Evolutionary conservation across 2,888 invertebrate genomes (phyloP).

Genomic region (Sepioteuthis lessoniana): DNA sequence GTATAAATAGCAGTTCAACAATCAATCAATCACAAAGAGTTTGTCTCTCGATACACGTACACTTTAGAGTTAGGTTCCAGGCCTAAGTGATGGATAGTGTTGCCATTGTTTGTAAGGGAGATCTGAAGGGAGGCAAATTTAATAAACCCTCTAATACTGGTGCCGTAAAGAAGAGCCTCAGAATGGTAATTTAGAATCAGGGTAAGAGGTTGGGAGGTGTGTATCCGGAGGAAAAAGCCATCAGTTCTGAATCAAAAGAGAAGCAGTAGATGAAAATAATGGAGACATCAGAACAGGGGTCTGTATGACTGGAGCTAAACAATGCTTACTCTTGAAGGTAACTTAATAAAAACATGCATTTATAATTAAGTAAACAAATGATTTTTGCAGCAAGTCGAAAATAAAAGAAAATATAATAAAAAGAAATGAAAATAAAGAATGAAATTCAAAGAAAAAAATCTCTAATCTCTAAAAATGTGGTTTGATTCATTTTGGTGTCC

Average conservation of each 20-base stretch:
- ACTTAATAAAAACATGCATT: slow-evolving; percentile 25
- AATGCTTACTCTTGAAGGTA: slow-evolving; percentile 9
- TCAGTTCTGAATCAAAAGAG: slow-evolving; percentile 7
- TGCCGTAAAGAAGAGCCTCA: slow-evolving; percentile 33
- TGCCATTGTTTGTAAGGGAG: neutral
- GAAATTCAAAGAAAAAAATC: neutral
- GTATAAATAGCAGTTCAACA: slow-evolving; percentile 11
- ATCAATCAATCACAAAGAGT: neutral
- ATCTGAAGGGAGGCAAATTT: slow-evolving; percentile 7
- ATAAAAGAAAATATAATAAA: neutral
- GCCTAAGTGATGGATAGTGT: neutral
- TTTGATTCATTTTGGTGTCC: neutral
- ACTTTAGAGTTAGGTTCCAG: neutral
- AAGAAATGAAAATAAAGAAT: neutral
- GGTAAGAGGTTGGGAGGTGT: neutral
- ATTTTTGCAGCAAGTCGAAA: neutral
- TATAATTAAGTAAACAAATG: slow-evolving; percentile 11
- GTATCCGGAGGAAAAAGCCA: neutral
- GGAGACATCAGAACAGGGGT: neutral
- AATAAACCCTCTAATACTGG: slow-evolving; percentile 11
- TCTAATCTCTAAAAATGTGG: neutral
- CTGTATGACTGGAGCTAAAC: slow-evolving; percentile 7
- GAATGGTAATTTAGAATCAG: neutral
- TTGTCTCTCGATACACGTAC: neutral
- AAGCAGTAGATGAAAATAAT: neutral